Evolutionary conservation across 2,888 invertebrate genomes (phyloP).

Genomic region (Nemurella pictetii): DNA sequence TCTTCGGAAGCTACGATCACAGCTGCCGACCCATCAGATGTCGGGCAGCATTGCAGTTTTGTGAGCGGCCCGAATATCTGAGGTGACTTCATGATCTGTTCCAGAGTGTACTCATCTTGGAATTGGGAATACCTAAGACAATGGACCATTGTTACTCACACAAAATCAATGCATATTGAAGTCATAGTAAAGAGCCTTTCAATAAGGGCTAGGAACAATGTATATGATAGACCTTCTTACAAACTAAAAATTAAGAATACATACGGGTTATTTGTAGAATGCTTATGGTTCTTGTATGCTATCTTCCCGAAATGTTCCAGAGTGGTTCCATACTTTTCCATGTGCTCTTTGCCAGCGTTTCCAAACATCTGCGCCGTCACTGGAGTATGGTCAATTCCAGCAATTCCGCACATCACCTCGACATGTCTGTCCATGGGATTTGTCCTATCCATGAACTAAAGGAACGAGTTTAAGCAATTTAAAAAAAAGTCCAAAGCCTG

Average conservation of each 20-base stretch:
- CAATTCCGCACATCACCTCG: constrained; percentile 78
- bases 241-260: constrained; percentile 48
- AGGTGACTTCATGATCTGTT: constrained; percentile 88
- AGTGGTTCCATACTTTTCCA: constrained; percentile 92
- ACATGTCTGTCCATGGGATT: constrained; percentile 90
- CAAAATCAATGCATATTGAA: no score
- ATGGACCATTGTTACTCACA: not conserved
- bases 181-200: no score
- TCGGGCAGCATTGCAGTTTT: constrained; percentile 96
- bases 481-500: no score
- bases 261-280: constrained; percentile 93
- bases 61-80: constrained; percentile 89
- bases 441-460: constrained; percentile 74
- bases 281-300: constrained; percentile 96
- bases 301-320: constrained; percentile 95
- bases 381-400: constrained; percentile 80
- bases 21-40: constrained; percentile 97
- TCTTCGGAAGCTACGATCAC: constrained; percentile 89
- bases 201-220: not conserved
- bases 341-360: constrained; percentile 94
- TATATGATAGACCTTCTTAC: no score
- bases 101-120: constrained; percentile 84
- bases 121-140: constrained; percentile 82
- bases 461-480: not conserved
- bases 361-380: constrained; percentile 95